These are phyloP conservation scores for Labrus mixtus DNA, from an alignment of 2,113 vertebrate species.

Conservation along the genomic window DNA sequence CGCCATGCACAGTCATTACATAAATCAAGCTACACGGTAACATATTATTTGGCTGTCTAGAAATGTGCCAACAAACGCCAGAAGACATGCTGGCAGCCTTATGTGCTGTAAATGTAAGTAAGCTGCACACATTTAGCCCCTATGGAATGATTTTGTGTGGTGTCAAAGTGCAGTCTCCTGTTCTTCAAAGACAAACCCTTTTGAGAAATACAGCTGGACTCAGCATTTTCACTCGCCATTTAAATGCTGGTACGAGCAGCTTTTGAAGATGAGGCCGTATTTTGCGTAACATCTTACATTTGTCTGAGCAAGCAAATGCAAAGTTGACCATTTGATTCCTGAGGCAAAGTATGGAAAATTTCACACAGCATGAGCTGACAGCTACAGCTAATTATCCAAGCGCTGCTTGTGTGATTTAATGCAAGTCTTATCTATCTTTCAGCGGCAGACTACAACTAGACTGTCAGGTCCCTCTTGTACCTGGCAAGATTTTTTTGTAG, in stretches of 20 bases:
- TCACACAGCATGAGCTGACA: conserved; percentile 11
- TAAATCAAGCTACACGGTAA: conserved; percentile 41
- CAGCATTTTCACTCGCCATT: conserved; percentile 42
- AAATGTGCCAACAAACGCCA: conserved; percentile 32
- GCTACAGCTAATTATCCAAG: conserved; percentile 19
- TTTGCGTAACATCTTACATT: conserved; percentile 38
- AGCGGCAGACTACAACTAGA: not conserved
- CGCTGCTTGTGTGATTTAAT: not conserved
- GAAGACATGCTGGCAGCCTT: conserved; percentile 25
- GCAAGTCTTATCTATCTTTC: not conserved
- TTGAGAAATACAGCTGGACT: conserved; percentile 42
- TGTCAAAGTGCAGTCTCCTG: conserved; percentile 42
- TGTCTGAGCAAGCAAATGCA: conserved; percentile 36
- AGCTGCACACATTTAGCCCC: conserved; percentile 38
- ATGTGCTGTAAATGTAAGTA: conserved; percentile 26
- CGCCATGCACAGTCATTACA: not conserved
- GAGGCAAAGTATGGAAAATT: conserved; percentile 18
- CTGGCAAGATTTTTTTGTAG: not conserved
- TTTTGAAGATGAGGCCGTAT: conserved; percentile 9
- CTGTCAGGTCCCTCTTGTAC: not conserved
- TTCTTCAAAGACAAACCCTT: conserved; percentile 53
- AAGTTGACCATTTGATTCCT: conserved; percentile 38
- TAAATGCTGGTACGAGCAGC: conserved; percentile 53
- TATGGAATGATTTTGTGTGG: conserved; percentile 34
- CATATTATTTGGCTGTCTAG: conserved; percentile 28